phyloP scores from a whole-genome alignment of 2,888 invertebrate species.

The Lomographa bimaculata region DNA sequence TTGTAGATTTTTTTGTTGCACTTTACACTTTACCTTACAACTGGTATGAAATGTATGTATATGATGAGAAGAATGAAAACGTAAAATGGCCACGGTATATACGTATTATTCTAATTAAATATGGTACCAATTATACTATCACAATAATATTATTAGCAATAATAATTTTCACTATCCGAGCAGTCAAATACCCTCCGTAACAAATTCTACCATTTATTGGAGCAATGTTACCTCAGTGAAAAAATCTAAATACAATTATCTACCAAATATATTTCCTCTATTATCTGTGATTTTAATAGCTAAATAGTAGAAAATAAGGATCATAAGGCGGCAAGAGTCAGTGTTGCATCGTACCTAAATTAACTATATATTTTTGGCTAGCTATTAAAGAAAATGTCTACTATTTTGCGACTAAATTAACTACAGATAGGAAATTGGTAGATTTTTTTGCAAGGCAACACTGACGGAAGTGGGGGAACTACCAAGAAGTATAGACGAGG shows the following conservation, averaged over 20 bases:
- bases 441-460: constrained; percentile 51
- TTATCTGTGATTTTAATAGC: constrained; percentile 24
- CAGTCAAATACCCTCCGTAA: constrained; percentile 10
- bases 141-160: constrained; percentile 15
- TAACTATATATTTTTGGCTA: constrained; percentile 12
- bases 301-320: constrained; percentile 14
- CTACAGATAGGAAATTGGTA: constrained; percentile 15
- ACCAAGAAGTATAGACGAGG: constrained; percentile 42
- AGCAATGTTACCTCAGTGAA: constrained; percentile 45
- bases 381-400: constrained; percentile 18
- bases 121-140: constrained; percentile 7
- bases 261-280: constrained; percentile 40
- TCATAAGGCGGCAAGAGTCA: constrained; percentile 26
- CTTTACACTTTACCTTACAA: too few species aligned
- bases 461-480: constrained; percentile 54
- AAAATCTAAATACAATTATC: constrained; percentile 44
- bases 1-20: too few species aligned
- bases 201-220: constrained; percentile 34
- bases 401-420: constrained; percentile 11
- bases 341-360: constrained; percentile 38
- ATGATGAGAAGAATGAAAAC: too few species aligned
- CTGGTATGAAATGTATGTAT: too few species aligned
- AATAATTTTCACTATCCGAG: constrained; percentile 7
- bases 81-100: constrained; percentile 12
- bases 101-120: constrained; percentile 13